A percentile compares a stretch with the other conserved stretches of the same genome.
Evolutionary conservation across 2,888 invertebrate genomes (phyloP).

Genomic region (Emesis russula): DNA sequence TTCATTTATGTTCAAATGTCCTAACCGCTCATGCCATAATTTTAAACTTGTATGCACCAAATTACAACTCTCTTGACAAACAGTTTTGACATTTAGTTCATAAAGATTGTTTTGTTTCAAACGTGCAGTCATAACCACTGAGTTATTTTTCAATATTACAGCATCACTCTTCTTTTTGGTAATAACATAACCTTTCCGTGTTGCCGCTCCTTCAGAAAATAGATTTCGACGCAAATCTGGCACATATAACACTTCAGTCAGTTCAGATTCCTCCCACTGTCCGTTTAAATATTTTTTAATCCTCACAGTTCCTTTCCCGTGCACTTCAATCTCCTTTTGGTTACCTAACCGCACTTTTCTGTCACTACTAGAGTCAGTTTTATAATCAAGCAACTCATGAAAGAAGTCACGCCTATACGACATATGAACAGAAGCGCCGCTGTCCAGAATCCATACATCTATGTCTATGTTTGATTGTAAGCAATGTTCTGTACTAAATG

Average conservation of each 20-base stretch:
- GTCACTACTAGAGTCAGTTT: not conserved
- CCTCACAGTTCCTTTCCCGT: not conserved
- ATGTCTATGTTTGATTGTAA: not conserved
- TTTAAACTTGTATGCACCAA: not conserved
- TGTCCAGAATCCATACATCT: constrained; percentile 8
- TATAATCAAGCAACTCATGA: not conserved
- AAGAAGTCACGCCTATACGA: not conserved
- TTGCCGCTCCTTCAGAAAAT: not conserved
- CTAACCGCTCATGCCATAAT: not conserved
- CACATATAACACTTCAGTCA: not conserved
- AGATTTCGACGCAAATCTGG: not conserved
- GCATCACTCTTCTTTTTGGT: not conserved
- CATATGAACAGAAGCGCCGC: not conserved
- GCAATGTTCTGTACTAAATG: not conserved
- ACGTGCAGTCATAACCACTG: not conserved
- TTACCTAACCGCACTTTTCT: not conserved
- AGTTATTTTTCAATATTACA: not conserved
- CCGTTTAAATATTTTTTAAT: not conserved
- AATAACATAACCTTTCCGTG: not conserved
- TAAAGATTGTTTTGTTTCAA: constrained; percentile 11
- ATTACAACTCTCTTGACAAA: not conserved
- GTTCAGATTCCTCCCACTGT: constrained; percentile 3
- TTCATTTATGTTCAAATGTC: not conserved
- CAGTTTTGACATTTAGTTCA: constrained; percentile 1
- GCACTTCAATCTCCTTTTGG: not conserved